Percentiles rank a stretch among this genome's conserved stretches.
Evolutionary conservation across 2,888 invertebrate genomes (phyloP).

Genomic region (Smittia aterrima): DNA sequence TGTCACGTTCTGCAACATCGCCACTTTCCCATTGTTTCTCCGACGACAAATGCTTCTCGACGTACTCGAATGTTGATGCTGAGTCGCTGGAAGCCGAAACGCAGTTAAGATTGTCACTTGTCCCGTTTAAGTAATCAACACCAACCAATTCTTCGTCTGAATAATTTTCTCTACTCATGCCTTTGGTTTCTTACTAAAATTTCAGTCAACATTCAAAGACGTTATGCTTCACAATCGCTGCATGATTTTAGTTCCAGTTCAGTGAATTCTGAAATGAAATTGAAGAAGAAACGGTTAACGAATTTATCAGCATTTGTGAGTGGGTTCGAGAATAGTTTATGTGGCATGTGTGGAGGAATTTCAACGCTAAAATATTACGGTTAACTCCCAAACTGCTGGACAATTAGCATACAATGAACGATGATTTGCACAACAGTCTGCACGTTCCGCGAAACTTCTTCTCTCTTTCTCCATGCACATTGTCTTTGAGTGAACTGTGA

Average conservation of each 20-base stretch:
- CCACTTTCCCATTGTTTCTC: not conserved
- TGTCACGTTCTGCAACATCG: conserved; percentile 5
- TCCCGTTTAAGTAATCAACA: not conserved
- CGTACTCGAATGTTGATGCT: conserved; percentile 44
- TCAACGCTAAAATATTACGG: not conserved
- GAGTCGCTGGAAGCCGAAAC: conserved; percentile 44
- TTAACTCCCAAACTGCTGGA: not conserved
- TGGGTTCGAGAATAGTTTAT: not conserved
- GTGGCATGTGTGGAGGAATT: not conserved
- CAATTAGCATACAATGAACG: conserved; percentile 1
- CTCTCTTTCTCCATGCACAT: not conserved
- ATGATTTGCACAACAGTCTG: not conserved
- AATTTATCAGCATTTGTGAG: not conserved
- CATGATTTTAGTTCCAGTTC: not conserved
- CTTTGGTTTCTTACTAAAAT: not conserved
- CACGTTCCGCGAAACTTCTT: not conserved
- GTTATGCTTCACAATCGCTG: not conserved
- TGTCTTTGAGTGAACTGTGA: not conserved
- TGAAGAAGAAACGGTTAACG: not conserved
- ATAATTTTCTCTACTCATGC: not conserved
- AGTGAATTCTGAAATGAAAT: not conserved
- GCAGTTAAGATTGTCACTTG: not conserved
- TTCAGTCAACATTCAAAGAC: too few relatives aligned
- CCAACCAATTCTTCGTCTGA: not conserved
- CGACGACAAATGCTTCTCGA: conserved; percentile 40